These are phyloP conservation scores for Campaea margaritaria DNA, from an alignment of 2,888 invertebrate genomes.

Conservation along the genomic window DNA sequence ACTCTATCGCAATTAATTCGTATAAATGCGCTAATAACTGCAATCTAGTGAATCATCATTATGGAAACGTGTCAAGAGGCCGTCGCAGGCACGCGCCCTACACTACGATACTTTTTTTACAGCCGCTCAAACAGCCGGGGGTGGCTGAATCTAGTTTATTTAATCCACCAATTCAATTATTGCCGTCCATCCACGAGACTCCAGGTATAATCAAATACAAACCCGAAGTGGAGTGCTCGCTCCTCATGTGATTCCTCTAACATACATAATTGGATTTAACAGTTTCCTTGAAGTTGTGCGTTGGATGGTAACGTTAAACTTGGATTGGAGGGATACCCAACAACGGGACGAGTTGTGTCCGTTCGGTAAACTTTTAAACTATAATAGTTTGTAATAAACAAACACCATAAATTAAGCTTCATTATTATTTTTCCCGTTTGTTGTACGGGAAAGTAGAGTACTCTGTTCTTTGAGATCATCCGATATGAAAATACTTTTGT, in stretches of 20 bases:
- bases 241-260: conserved; percentile 40
- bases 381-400: conserved; percentile 43
- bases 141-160: conserved; percentile 53
- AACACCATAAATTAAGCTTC: conserved; percentile 12
- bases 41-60: conserved; percentile 68
- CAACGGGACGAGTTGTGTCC: conserved; percentile 49
- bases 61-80: conserved; percentile 69
- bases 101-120: conserved; percentile 41
- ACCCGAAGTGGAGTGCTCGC: conserved; percentile 25
- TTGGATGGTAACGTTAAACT: conserved; percentile 47
- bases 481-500: too few species aligned
- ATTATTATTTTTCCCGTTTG: background rate
- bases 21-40: conserved; percentile 61
- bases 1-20: conserved; percentile 49
- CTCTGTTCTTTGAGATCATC: too few species aligned
- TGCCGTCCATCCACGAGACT: conserved; percentile 37
- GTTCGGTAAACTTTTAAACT: conserved; percentile 52
- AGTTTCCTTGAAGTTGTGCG: conserved; percentile 49
- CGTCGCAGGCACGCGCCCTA: conserved; percentile 54
- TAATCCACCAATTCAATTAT: conserved; percentile 52
- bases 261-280: conserved; percentile 54
- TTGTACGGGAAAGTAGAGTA: too few species aligned
- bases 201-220: conserved; percentile 39
- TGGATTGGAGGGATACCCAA: conserved; percentile 45
- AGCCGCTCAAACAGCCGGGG: conserved; percentile 24